phyloP scores from a whole-genome alignment of 2,888 invertebrate genomes.

The Andrena bucephala region DNA sequence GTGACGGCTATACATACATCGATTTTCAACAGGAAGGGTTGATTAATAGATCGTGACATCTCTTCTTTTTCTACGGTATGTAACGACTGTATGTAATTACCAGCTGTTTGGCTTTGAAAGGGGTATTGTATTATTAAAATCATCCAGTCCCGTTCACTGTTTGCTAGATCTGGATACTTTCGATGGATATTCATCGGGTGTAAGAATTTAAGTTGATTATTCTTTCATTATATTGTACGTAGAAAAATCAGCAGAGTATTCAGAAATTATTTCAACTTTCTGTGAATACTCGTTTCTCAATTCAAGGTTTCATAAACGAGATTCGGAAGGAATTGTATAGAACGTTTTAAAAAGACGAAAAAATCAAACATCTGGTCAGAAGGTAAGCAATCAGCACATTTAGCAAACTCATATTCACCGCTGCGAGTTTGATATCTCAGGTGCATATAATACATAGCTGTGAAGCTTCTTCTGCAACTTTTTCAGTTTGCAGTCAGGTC shows the following conservation, averaged over 20 bases:
- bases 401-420: no score
- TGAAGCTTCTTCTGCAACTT: not conserved
- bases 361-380: no score
- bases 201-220: not conserved
- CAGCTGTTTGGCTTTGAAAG: not conserved
- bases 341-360: no score
- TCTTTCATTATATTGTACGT: not conserved
- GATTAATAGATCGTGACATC: not conserved
- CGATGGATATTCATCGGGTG: not conserved
- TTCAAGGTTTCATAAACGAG: no score
- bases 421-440: no score
- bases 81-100: not conserved
- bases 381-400: no score
- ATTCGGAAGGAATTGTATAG: no score
- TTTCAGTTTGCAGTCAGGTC: not conserved
- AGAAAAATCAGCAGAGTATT: not conserved
- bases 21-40: slow-evolving; percentile 1
- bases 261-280: not conserved
- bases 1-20: not conserved
- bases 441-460: no score
- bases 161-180: not conserved
- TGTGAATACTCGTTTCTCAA: no score
- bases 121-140: not conserved
- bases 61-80: not conserved
- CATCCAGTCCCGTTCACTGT: not conserved